Conservation (phyloP, 2,113 vertebrate species). For the Eleginops maclovinus region DNA sequence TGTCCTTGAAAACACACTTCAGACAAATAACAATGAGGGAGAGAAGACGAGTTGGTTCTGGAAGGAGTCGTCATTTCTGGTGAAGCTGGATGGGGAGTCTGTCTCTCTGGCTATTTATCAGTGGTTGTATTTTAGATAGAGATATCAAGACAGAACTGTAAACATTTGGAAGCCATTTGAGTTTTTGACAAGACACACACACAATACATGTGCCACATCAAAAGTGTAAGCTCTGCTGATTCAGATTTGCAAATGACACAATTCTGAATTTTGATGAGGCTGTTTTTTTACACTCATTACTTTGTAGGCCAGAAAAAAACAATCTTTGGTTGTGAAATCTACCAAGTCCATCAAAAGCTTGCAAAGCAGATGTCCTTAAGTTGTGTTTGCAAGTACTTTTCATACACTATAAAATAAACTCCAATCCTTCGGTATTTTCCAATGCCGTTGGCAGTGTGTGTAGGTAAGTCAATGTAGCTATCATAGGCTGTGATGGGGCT, state of each 20-base stretch:
- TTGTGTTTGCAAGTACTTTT: conserved; percentile 49
- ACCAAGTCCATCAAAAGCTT: conserved; percentile 48
- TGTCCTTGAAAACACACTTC: conserved; percentile 72
- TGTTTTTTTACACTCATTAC: conserved; percentile 44
- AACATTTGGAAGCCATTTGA: conserved; percentile 44
- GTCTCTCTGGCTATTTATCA: conserved; percentile 55
- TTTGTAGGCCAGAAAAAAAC: conserved; percentile 22
- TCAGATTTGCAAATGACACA: conserved; percentile 30
- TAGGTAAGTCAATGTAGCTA: conserved; percentile 84
- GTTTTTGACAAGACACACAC: conserved; percentile 33
- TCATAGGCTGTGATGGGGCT: conserved; percentile 83
- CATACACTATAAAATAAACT: conserved; percentile 42
- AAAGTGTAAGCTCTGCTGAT: conserved; percentile 34
- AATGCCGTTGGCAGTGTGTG: conserved; percentile 56
- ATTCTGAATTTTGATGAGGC: conserved; percentile 42
- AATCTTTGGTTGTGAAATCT: conserved; percentile 38
- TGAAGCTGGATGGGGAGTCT: conserved; percentile 36
- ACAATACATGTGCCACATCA: conserved; percentile 41
- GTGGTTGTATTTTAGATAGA: conserved; percentile 46
- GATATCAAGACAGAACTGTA: conserved; percentile 38
- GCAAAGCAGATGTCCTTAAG: conserved; percentile 52
- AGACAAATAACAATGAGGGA: conserved; percentile 6
- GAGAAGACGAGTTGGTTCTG: conserved; percentile 55
- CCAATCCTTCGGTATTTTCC: conserved; percentile 38
- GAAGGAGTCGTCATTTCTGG: conserved; percentile 45